Base-by-base conservation (phyloP, 2,113 vertebrate genomes). In the Anhinga anhinga region DNA sequence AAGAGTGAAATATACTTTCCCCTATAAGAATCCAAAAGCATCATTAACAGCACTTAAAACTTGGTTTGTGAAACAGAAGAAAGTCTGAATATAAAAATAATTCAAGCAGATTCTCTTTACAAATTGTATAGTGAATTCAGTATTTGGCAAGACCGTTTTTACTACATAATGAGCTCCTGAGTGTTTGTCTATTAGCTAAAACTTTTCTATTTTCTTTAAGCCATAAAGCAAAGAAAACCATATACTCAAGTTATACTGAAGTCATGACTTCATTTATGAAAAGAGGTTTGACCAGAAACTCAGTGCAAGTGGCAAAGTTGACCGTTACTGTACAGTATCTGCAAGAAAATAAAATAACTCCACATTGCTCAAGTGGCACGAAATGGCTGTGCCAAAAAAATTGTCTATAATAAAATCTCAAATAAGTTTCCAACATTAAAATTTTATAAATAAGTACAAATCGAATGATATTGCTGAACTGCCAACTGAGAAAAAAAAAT, bases 381-480 rank as follows among this genome's bases (percentile, higher is more conserved):
- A 81, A 88, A 78, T 73, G 95, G 87, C 5, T 76, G 97, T 97
- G 98, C 97, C 98, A 59, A 95, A 98, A 97, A 97, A 96, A 62
- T 19, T 59, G 88, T 95, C 95, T 93, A 93, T 97, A 97, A 95
- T 91, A 96, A 98, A 98, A 97, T 92, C 95, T 98, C 97, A 97
- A 98, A 98, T 98, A 96, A 99, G 98, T 97, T 98, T 98, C 98
- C 97, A 98, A 98, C 97, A 98, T 97, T 98, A 97, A 96, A 95
- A 98, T 98, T 97, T 97, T 96, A 98, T 98, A 98, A 98, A 98
- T 99, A 99, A 98, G 98, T 98, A 99, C 98, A 98, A 98, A 99
- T 92, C 21, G 97, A 98, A 98, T 98, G 98, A 98, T 99, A 99
- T 99, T 99, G 99, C 98, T 99, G 98, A 99, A 98, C 98, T 97